Percentiles rank a stretch among this genome's conserved stretches.
Evolutionary conservation across 1,140 invertebrate genomes (phyloP).

Genomic region (Drosophila azteca): DNA sequence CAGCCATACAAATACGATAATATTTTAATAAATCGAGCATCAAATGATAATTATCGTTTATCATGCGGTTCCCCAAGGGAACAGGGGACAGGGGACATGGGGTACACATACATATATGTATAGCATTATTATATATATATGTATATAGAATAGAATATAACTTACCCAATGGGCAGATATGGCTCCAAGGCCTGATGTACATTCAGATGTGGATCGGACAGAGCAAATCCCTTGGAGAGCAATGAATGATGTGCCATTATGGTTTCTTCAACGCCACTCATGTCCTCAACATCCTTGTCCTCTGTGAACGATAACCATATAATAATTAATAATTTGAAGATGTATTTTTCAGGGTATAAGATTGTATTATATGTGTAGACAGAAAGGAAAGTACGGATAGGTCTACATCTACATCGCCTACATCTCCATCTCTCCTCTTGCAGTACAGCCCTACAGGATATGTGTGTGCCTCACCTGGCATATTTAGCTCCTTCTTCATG

Average conservation of each 20-base stretch:
- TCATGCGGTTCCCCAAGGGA: no score
- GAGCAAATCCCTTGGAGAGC: conserved; percentile 95
- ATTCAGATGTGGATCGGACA: conserved; percentile 91
- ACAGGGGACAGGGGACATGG: no score
- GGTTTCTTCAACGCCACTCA: conserved; percentile 89
- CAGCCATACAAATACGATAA: background rate
- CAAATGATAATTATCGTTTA: background rate
- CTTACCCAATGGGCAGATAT: conserved; percentile 92
- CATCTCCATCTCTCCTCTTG: no score
- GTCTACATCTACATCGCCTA: no score
- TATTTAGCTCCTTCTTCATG: conserved; percentile 92
- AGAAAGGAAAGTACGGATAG: no score
- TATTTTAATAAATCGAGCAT: conserved; percentile 4
- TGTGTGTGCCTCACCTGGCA: conserved; percentile 86
- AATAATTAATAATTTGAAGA: background rate
- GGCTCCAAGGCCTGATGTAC: conserved; percentile 96
- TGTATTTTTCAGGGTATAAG: no score
- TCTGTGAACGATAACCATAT: conserved; percentile 83
- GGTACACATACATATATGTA: no score
- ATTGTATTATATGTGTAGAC: no score
- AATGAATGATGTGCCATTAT: conserved; percentile 90
- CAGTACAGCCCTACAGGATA: background rate
- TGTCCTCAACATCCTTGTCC: conserved; percentile 90
- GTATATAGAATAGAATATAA: no score
- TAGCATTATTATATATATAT: no score